Conservation (phyloP, 2,888 invertebrate genomes). For the Hylaea fasciaria region DNA sequence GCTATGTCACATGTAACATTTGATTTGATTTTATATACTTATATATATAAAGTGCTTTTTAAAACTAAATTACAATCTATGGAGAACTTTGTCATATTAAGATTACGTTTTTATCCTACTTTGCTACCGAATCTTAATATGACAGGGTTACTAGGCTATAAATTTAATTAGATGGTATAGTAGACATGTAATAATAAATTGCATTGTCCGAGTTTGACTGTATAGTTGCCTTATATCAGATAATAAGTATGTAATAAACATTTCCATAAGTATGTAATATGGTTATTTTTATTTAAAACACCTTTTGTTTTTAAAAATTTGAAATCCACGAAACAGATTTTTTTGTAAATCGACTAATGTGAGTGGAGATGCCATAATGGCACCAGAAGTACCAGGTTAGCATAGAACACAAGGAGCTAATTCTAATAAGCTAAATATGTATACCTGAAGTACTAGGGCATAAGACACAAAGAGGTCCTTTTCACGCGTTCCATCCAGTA, state of each 20-base stretch:
- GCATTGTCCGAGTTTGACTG: constrained; percentile 27
- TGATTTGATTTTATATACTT: too few relatives aligned
- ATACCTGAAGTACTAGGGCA: too few relatives aligned
- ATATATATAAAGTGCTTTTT: not conserved
- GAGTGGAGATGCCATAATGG: too few relatives aligned
- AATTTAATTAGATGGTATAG: constrained; percentile 7
- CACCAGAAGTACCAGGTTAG: too few relatives aligned
- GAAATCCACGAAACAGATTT: too few relatives aligned
- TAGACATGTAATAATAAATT: constrained; percentile 9
- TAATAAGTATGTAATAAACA: constrained; percentile 72
- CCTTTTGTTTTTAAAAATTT: not conserved
- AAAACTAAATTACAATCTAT: constrained; percentile 1
- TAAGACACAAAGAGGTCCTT: too few relatives aligned
- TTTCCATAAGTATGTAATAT: constrained; percentile 24
- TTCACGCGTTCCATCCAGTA: too few relatives aligned
- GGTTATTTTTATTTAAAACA: not conserved
- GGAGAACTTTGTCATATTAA: not conserved
- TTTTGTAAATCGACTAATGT: too few relatives aligned
- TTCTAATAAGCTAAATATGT: too few relatives aligned
- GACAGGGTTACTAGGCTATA: constrained; percentile 3
- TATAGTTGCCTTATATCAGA: constrained; percentile 37
- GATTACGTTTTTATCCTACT: not conserved
- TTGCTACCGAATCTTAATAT: not conserved
- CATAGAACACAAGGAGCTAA: too few relatives aligned
- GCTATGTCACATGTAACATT: too few relatives aligned